These are phyloP conservation scores for Psettodes erumei DNA, from an alignment of 2,113 vertebrate genomes.

Conservation along the genomic window DNA sequence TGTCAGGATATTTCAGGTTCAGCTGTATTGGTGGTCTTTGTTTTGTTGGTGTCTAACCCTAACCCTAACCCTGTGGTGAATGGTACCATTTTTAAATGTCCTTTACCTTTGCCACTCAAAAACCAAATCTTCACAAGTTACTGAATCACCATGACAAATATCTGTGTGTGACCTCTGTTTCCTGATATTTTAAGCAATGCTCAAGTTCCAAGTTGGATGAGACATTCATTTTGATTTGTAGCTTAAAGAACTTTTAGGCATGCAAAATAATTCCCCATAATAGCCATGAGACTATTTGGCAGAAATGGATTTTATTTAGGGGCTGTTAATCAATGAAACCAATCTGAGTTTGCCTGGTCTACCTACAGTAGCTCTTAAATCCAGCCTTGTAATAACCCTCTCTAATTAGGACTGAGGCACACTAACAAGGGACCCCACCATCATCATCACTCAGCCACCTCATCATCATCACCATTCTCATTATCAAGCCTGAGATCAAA, in stretches of 20 bases:
- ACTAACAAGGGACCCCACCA: conserved; percentile 78
- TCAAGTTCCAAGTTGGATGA: conserved; percentile 21
- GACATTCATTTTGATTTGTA: conserved; percentile 54
- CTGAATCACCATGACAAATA: conserved; percentile 38
- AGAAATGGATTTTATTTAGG: conserved; percentile 66
- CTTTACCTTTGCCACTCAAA: neutral
- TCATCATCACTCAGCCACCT: conserved; percentile 79
- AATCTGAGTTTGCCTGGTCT: conserved; percentile 49
- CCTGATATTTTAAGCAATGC: conserved; percentile 30
- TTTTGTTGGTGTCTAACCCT: neutral
- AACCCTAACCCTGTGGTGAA: no score
- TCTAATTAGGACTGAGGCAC: conserved; percentile 79
- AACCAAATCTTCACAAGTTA: conserved; percentile 25
- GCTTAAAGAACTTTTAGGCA: conserved; percentile 50
- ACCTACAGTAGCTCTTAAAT: conserved; percentile 73
- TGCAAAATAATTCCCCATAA: conserved; percentile 58
- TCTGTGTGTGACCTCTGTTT: conserved; percentile 26
- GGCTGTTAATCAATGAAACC: conserved; percentile 66
- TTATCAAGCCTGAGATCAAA: conserved; percentile 76
- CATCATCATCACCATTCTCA: conserved; percentile 81
- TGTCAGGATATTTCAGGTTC: no score
- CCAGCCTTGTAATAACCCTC: conserved; percentile 72
- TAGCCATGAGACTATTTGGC: conserved; percentile 37
- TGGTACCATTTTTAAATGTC: neutral
- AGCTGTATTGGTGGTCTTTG: no score